phyloP scores from a whole-genome alignment of 2,888 invertebrate genomes.

The Morpho deidamia region DNA sequence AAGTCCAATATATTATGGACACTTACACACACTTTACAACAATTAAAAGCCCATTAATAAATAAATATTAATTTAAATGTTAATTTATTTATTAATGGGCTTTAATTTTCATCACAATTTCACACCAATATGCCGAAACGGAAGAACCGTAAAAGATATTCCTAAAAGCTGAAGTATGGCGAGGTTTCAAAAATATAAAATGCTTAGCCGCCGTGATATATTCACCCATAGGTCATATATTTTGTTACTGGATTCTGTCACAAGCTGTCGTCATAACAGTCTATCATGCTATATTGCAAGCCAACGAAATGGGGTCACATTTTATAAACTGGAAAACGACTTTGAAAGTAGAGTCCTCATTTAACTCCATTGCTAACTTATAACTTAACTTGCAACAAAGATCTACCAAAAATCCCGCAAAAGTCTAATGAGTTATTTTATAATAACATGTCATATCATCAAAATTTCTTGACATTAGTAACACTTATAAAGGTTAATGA shows the following conservation, averaged over 20 bases:
- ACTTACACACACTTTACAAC: too few relatives aligned
- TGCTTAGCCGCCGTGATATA: conserved; percentile 2
- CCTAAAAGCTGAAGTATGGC: too few relatives aligned
- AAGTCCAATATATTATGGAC: too few relatives aligned
- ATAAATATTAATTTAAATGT: too few relatives aligned
- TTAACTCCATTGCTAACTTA: background rate
- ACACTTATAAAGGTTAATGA: too few relatives aligned
- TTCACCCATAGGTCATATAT: conserved; percentile 8
- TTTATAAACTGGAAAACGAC: conserved; percentile 13
- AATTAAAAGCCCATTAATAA: too few relatives aligned
- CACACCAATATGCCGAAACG: too few relatives aligned
- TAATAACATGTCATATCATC: background rate
- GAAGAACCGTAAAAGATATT: too few relatives aligned
- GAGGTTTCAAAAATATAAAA: background rate
- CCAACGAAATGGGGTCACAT: conserved; percentile 16
- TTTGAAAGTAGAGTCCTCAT: background rate
- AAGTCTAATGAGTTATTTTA: background rate
- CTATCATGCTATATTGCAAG: conserved; percentile 17
- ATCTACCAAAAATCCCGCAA: background rate
- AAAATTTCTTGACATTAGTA: too few relatives aligned
- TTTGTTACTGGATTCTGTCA: conserved; percentile 14
- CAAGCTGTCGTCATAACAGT: conserved; percentile 16
- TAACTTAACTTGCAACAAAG: background rate
- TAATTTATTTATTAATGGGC: too few relatives aligned
- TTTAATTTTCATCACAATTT: too few relatives aligned